Evolutionary conservation across 1,140 invertebrate genomes (phyloP).

Genomic region (Panagrolaimus sp.): DNA sequence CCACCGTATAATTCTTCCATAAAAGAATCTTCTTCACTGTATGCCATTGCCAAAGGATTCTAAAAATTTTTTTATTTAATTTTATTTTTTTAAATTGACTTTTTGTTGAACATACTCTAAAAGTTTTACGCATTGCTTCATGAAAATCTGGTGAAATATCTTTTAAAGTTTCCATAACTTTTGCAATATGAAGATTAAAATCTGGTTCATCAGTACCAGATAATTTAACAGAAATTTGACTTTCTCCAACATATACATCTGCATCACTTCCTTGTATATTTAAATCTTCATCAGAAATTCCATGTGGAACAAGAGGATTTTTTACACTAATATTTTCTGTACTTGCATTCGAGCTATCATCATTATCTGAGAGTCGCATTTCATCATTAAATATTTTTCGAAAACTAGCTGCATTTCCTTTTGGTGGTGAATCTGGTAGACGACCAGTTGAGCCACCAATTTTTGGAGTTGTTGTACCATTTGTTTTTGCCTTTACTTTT

Average conservation of each 20-base stretch:
- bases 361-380: background rate
- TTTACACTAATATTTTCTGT: background rate
- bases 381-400: too few relatives aligned
- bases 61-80: background rate
- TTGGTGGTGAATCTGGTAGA: too few relatives aligned
- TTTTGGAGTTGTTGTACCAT: too few relatives aligned
- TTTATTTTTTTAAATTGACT: background rate
- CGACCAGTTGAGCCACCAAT: too few relatives aligned
- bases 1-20: background rate
- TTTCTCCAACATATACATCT: background rate
- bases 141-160: background rate
- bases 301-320: too few relatives aligned
- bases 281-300: too few relatives aligned
- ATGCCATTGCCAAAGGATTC: background rate
- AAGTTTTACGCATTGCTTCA: background rate
- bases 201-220: background rate
- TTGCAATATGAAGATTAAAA: background rate
- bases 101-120: background rate
- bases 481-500: too few relatives aligned
- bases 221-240: background rate
- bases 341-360: background rate
- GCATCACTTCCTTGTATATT: too few relatives aligned
- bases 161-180: slow-evolving; percentile 6
- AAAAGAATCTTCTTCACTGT: slow-evolving; percentile 4
- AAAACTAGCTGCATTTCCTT: too few relatives aligned